Percentiles rank a stretch among this genome's conserved stretches.
These are phyloP conservation scores for Catharus fuscescens DNA, from an alignment of 2,113 vertebrate genomes.

Conservation along the genomic window DNA sequence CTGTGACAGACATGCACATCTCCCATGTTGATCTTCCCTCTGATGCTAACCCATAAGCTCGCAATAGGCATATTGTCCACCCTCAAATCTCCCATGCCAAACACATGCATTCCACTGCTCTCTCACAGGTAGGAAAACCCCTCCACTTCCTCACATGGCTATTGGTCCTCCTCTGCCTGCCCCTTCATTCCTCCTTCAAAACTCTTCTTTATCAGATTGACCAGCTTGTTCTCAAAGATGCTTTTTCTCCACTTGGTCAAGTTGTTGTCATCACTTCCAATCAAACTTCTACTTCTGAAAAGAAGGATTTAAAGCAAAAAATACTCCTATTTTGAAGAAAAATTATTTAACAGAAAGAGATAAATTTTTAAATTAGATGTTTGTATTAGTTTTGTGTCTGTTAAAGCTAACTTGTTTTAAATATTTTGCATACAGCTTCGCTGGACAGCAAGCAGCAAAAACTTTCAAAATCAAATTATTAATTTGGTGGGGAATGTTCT, in stretches of 20 bases:
- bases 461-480: slow-evolving; percentile 80
- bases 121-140: neutral
- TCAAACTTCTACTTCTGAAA: neutral
- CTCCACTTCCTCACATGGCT: neutral
- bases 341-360: neutral
- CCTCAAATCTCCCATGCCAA: neutral
- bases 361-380: neutral
- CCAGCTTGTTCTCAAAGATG: neutral
- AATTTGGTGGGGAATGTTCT: slow-evolving; percentile 84
- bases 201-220: neutral
- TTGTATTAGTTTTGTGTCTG: neutral
- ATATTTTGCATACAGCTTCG: slow-evolving; percentile 70
- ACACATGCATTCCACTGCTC: neutral
- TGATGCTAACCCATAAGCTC: neutral
- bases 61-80: neutral
- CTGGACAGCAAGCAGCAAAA: slow-evolving; percentile 84
- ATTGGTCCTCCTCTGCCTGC: neutral
- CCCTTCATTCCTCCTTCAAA: neutral
- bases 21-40: neutral
- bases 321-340: neutral
- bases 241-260: neutral
- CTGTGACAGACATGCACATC: neutral
- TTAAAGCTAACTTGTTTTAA: neutral
- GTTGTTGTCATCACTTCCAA: neutral
- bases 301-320: neutral